Evolutionary conservation across 1,140 invertebrate species (phyloP).

Genomic region (Cherax quadricarinatus): DNA sequence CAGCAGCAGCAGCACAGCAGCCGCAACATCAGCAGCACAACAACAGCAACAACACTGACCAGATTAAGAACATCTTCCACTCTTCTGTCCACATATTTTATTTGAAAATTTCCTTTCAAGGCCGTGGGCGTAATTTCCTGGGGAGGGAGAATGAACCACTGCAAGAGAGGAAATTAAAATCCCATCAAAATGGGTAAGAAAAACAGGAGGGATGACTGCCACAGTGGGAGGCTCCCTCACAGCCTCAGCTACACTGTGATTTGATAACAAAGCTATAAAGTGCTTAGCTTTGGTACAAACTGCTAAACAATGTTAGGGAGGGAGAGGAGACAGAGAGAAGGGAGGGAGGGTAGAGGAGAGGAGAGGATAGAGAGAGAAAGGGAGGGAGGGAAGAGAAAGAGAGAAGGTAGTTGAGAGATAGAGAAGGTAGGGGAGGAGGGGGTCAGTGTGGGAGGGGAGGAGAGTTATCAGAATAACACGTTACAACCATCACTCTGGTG

Average conservation of each 20-base stretch:
- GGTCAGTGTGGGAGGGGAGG: not conserved
- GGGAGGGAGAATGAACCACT: not conserved
- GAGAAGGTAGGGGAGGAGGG: not conserved
- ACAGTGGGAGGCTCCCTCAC: not conserved
- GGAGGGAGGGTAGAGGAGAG: not conserved
- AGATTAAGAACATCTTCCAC: too few species aligned
- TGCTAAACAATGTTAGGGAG: constrained; percentile 34
- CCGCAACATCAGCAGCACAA: too few species aligned
- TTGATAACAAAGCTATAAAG: constrained; percentile 55
- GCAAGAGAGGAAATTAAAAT: constrained; percentile 54
- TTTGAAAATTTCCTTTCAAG: not conserved
- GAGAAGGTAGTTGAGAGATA: not conserved
- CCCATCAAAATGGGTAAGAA: constrained; percentile 40
- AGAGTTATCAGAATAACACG: not conserved
- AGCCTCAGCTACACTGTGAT: constrained; percentile 28
- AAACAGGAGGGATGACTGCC: constrained; percentile 27
- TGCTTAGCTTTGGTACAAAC: constrained; percentile 53
- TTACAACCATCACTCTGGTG: too few species aligned
- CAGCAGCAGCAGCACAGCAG: too few species aligned
- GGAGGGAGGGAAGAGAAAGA: not conserved
- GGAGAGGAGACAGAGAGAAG: not conserved
- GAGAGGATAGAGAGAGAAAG: not conserved
- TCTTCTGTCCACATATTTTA: too few species aligned
- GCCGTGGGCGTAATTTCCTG: constrained; percentile 18
- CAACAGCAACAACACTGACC: too few species aligned